Evolutionary conservation across 2,113 vertebrate genomes (phyloP), one percentile per base, ranked within the genome.

Genomic region (Nothobranchius furzeri): DNA sequence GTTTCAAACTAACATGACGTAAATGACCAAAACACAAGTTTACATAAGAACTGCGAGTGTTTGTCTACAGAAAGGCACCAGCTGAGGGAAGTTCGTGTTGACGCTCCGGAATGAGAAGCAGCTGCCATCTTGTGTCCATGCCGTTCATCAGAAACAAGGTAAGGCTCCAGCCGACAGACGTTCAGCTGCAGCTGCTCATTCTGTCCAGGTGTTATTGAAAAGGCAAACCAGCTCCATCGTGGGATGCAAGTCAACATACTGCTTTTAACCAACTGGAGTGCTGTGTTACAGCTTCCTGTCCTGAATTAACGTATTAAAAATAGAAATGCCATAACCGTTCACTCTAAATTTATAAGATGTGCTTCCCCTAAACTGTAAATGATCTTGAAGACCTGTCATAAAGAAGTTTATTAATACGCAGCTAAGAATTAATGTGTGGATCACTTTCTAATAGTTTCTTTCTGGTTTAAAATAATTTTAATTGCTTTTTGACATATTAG

Each of bases 51-150:
- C 30, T 30, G 30, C 1, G 12, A 17, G 1, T 14, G 10, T 60
- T 65, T 71, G n/a, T 67, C 48, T 66, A 50, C 69, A 85, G 82
- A 69, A 53, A 3, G 6, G 17, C 53, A 64, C 24, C 9, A 3
- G 40, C 78, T 88, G 65, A 83, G 68, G 70, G 82, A 88, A 9
- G 42, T 90, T 64, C 56, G 67, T 37, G 78, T 86, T 4, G 30
- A 83, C 36, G 71, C 53, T 48, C 70, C 71, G 0, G 71, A 83
- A 62, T 88, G 87, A 86, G 60, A 74, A 14, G 10, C 10, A 6
- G 2, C 9, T 14, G 5, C 42, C 58, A 24, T 14, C 55, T 52
- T 51, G 55, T 25, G 9, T 47, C 17, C 8, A 13, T 63, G 54
- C 56, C 3, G 50, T 49, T 68, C 75, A 70, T 65, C 66, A 35